Evolutionary conservation across 2,888 invertebrate genomes (phyloP), one percentile per base, ranked within the genome.

Genomic region (Hyposoter dolosus): DNA sequence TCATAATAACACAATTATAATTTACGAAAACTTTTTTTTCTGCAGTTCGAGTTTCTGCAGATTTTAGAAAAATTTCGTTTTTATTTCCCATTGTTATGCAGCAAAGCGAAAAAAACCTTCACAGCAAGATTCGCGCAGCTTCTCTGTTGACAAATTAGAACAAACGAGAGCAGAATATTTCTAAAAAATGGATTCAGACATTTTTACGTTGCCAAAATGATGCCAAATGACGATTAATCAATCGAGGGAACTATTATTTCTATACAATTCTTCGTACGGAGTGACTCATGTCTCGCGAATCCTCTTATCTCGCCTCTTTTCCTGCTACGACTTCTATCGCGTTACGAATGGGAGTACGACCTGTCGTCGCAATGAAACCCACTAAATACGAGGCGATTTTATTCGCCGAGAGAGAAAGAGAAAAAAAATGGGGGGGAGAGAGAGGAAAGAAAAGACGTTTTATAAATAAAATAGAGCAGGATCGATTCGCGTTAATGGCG

Each of bases 241-340:
- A 50, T 17, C 17, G n/a, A 17, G n/a, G n/a, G 1, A 50, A 50
- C 47, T 15, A 50, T 19, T 35, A 60, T 60, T 60, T 28, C 12
- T 0, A 23, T 60, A 28, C 23, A 23, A 23, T 60, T 60, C 56
- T 28, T 12, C 56, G 23, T 43, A 12, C 45, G 35, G 7, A 15
- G 32, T 78, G 78, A 83, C 74, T 83, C 83, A 83, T 35, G 47
- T 45, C 72, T 56, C 78, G 53, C 72, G 32, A 83, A 83, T 83
- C 84, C 81, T 84, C 84, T 81, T 84, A 81, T 84, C 76, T 81
- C 76, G 35, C 76, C 12, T 60, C 40, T 66, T 66, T 47, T 56
- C 17, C 23, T 56, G 65, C 35, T 84, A 56, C 23, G 71, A 72
- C 72, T 71, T 76, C 78, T 56, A 77, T 77, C 65, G 45, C 23